Percentiles rank a stretch among this genome's conserved stretches.
phyloP scores from a whole-genome alignment of 2,113 vertebrate genomes.

The Gallinago paraguaiae region DNA sequence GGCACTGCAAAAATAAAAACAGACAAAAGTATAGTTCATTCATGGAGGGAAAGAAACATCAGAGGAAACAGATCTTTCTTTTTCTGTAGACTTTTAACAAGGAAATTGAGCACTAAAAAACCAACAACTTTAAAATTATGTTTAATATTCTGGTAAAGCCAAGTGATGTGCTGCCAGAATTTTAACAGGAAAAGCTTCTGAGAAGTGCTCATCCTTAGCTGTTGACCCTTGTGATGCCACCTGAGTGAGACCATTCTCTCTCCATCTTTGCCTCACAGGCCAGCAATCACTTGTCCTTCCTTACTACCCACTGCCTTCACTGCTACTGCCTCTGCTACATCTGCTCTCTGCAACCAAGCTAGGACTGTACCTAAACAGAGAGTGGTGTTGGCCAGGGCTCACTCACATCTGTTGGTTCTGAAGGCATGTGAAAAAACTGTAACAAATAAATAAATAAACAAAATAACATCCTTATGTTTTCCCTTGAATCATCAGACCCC shows the following conservation, averaged over 20 bases:
- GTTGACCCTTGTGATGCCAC: neutral
- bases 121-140: neutral
- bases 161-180: slow-evolving; percentile 19
- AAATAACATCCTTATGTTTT: neutral
- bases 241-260: neutral
- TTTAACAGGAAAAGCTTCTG: neutral
- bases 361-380: neutral
- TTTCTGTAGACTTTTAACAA: slow-evolving; percentile 41
- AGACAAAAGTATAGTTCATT: slow-evolving; percentile 25
- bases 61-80: slow-evolving; percentile 51
- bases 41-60: slow-evolving; percentile 32
- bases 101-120: slow-evolving; percentile 29
- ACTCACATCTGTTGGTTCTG: neutral
- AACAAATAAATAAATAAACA: neutral
- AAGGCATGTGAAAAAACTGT: neutral
- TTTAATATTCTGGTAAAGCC: slow-evolving; percentile 23
- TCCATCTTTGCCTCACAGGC: neutral
- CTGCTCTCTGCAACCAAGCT: neutral
- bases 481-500: neutral
- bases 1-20: slow-evolving; percentile 28
- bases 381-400: neutral
- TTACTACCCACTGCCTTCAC: neutral
- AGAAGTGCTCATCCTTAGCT: neutral
- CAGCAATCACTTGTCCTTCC: neutral
- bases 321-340: neutral